Base-by-base conservation (phyloP, 2,888 invertebrate species). In the Iselma pallidipennis region DNA sequence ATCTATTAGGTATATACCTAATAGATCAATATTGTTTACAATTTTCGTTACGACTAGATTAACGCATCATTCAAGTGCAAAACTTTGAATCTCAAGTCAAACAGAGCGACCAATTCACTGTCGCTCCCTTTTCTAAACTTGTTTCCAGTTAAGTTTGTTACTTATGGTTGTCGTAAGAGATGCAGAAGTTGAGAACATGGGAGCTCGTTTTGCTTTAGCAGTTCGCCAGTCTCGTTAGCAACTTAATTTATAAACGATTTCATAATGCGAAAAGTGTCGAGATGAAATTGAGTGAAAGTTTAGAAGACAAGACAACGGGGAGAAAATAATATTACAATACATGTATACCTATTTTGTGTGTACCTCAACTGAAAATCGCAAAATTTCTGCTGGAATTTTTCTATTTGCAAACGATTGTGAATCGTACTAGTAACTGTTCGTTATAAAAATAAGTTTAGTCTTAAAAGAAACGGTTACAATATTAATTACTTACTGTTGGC, bases 191-290 rank as follows among this genome's bases (percentile, higher is more conserved):
- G 61, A 66, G 67, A 42, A 42, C 10, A 42, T 67, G 62, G 61
- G 65, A 69, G 69, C 70, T 72, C 65, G 70, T 66, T 66, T 66
- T 72, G 71, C 73, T 73, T 73, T 70, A 74, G 70, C 73, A 73
- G 71, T 72, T 74, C 71, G 21, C 69, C 68, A 71, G 69, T 74
- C 72, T 76, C 74, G 73, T 74, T 76, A 68, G 69, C 73, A 75
- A 76, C 75, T 76, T 78, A 80, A 80, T 80, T 80, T 80, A 78
- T 78, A 79, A 80, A 77, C 78, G 79, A 80, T 80, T 42, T 80
- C 78, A 80, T 79, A 78, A 79, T 77, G 74, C 76, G 74, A 73
- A 77, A 76, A 78, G 78, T 78, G 78, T 78, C 76, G 76, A 66
- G 75, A 77, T 74, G 75, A 78, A 79, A 79, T 78, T 76, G 78